Evolutionary conservation across 2,113 vertebrate species (phyloP), one percentile per base, ranked within the genome.

Genomic region (Geococcyx californianus): DNA sequence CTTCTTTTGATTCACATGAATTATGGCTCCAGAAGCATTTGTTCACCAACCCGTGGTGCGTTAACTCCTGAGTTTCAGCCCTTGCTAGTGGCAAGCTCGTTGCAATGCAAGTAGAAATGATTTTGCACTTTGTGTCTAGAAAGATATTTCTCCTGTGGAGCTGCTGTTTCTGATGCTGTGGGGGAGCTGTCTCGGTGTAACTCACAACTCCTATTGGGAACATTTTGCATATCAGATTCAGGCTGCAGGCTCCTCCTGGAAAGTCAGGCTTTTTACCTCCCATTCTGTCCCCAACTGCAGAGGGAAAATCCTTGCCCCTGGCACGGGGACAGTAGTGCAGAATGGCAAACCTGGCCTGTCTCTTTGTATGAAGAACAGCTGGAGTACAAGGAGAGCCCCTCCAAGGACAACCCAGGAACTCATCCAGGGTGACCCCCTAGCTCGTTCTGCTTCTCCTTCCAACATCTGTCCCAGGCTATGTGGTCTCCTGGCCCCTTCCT

Each of bases 1-100:
- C 75, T 95, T 83, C 93, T 97, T 88, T 81, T 96, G 95, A 89
- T 96, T 94, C 91, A 85, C 0, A 5, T 95, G 96, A 97, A 69
- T 92, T 94, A 93, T 36, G 74, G 59, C 70, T 94, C 83, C 70
- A 88, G 92, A 92, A 95, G 62, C 8, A 4, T 89, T 95, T 12
- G 0, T 75, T 96, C 89, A 80, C 86, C 68, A 95, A 93, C 95
- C 92, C 95, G 83, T 90, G 75, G 69, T 40, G 44, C 83, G 85
- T 96, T 95, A 96, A 92, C 80, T 96, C 89, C 91, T 92, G 86
- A 78, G 84, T 77, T 84, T 42, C 88, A 87, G 8, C 13, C 49
- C 60, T 70, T 83, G 88, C 88, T 91, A 68, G 64, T 68, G 82
- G 95, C 80, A 92, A 91, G 87, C 74, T 87, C 84, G 78, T 68